phyloP scores from a whole-genome alignment of 2,888 invertebrate species.

The Oscheius sp. region DNA sequence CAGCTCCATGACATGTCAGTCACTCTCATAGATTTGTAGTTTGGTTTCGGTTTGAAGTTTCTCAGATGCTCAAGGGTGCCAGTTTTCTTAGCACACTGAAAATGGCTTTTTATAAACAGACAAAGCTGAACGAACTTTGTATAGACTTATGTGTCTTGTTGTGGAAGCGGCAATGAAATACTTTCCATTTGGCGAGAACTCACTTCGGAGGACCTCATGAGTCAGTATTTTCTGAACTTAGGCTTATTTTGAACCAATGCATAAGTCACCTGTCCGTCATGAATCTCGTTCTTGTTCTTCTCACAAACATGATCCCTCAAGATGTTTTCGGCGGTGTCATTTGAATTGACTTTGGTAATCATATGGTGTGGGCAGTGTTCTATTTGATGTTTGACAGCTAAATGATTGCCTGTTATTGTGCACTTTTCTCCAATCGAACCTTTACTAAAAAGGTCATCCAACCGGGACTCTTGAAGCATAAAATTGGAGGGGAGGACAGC shows the following conservation, averaged over 20 bases:
- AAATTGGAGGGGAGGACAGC: conserved; percentile 41
- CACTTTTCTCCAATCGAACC: conserved; percentile 15
- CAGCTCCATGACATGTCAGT: conserved; percentile 58
- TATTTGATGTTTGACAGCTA: conserved; percentile 35
- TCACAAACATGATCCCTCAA: conserved; percentile 35
- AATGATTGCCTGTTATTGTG: background rate
- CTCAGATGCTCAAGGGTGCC: background rate
- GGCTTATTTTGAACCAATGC: background rate
- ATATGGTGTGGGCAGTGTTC: conserved; percentile 32
- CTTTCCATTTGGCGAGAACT: conserved; percentile 64
- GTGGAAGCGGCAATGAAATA: conserved; percentile 61
- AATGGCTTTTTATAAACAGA: conserved; percentile 1
- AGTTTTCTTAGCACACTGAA: conserved; percentile 32
- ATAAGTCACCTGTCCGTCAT: conserved; percentile 26
- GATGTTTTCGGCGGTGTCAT: conserved; percentile 13
- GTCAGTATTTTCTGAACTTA: background rate
- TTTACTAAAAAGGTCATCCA: conserved; percentile 40
- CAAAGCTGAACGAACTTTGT: conserved; percentile 42
- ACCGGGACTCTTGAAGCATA: conserved; percentile 45
- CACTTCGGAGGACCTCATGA: conserved; percentile 55
- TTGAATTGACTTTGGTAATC: background rate
- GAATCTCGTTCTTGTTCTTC: conserved; percentile 11
- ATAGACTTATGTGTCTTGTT: conserved; percentile 54
- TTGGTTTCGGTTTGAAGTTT: conserved; percentile 11
- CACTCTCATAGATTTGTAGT: conserved; percentile 29